A percentile compares a stretch with the other conserved stretches of the same genome.
Evolutionary conservation across 2,113 vertebrate genomes (phyloP).

Genomic region (Xerus inauris): DNA sequence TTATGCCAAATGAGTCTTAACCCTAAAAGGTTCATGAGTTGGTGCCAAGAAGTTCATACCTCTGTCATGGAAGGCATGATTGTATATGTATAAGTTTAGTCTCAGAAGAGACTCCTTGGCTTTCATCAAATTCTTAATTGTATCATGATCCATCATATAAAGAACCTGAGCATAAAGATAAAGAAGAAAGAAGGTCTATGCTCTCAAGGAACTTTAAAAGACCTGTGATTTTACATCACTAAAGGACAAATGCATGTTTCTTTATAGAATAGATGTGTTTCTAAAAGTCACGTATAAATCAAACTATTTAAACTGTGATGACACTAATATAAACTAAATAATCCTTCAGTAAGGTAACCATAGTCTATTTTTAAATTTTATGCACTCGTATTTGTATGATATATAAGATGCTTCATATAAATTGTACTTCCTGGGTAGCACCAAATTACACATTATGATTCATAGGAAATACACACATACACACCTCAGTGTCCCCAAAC

Average conservation of each 20-base stretch:
- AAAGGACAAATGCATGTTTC: background rate
- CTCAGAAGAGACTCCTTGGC: background rate
- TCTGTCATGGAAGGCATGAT: background rate
- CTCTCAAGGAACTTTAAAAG: background rate
- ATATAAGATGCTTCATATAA: background rate
- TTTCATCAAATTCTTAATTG: conserved; percentile 35
- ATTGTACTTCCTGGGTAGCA: background rate
- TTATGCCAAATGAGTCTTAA: background rate
- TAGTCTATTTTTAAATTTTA: background rate
- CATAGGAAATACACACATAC: background rate
- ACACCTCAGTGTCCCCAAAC: background rate
- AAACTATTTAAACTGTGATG: background rate
- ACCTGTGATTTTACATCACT: background rate
- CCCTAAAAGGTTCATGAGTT: background rate
- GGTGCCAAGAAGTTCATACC: background rate
- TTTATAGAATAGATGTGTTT: background rate
- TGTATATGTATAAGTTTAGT: background rate
- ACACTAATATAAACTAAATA: background rate
- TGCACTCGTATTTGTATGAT: background rate
- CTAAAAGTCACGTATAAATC: conserved; percentile 11
- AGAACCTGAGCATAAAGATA: conserved; percentile 15
- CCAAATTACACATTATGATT: conserved; percentile 7
- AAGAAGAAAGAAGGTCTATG: background rate
- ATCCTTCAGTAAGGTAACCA: background rate
- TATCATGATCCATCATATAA: background rate